phyloP scores from a whole-genome alignment of 2,113 vertebrate species.

The Pelvicachromis taeniatus region DNA sequence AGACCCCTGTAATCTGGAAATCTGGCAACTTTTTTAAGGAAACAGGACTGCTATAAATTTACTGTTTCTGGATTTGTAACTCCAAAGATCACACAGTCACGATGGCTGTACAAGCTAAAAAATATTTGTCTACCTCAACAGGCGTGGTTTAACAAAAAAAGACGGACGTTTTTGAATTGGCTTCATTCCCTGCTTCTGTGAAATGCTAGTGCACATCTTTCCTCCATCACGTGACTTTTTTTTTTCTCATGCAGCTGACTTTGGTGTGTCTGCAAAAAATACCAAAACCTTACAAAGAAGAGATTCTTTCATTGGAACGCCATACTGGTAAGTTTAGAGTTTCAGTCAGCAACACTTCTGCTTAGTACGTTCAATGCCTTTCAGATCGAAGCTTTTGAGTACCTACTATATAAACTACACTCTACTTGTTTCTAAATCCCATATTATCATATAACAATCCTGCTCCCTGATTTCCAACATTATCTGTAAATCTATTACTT shows the following conservation, averaged over 20 bases:
- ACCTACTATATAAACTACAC: not conserved
- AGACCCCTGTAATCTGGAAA: constrained; percentile 8
- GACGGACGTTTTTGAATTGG: not conserved
- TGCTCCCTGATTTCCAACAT: not conserved
- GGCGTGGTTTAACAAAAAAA: not conserved
- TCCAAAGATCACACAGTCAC: not conserved
- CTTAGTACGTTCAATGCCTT: not conserved
- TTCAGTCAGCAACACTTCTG: not conserved
- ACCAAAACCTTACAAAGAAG: constrained; percentile 90
- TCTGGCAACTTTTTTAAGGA: not conserved
- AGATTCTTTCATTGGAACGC: constrained; percentile 94
- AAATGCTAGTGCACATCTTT: not conserved
- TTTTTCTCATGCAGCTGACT: constrained; percentile 81
- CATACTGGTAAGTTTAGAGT: constrained; percentile 85
- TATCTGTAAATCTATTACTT: not conserved
- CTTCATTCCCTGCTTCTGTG: not conserved
- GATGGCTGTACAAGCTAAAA: not conserved
- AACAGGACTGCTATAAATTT: not conserved
- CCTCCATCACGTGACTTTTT: not conserved
- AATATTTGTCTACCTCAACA: not conserved
- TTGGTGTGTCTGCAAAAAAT: constrained; percentile 97
- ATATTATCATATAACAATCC: not conserved
- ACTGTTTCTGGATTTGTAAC: not conserved
- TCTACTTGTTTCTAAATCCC: not conserved
- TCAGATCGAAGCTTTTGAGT: not conserved